Base-by-base conservation (phyloP, 2,888 invertebrate species). In the Apodemia mormo region DNA sequence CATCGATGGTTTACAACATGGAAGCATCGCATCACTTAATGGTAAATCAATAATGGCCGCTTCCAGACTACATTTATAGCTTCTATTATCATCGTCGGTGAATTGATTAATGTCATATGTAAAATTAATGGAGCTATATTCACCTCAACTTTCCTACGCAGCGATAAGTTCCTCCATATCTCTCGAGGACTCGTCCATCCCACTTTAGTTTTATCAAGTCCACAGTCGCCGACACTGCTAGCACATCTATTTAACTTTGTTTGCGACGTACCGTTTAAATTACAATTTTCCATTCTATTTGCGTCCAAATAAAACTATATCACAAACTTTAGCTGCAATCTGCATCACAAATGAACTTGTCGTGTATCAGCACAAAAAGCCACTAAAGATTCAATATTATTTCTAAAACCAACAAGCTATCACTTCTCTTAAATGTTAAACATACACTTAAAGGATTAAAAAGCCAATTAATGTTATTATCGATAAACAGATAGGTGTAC, bases 181-280 rank as follows among this genome's bases (percentile, higher is more conserved):
- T 93, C 93, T 65, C 93, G 85, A 61, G 93, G 93, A 82, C 92
- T 92, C 33, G 87, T 89, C 93, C 93, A 93, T 76, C 90, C 92
- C 76, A 86, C 85, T 84, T 92, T 93, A 74, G 87, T 75, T 84
- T 90, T 93, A 82, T 92, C 92, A 76, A 81, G 76, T 68, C 78
- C 85, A 79, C 83, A 84, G 78, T 92, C 92, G 74, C 86, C 88
- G 70, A 92, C 93, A 78, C 86, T 91, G 78, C 93, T 93, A 30
- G 89, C 83, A 76, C 92, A 92, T 81, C 93, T 87, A 72, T 84
- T 79, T 76, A 93, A 77, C 80, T 90, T 93, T 69, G 84, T 85
- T 74, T 84, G 85, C 45, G 80, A 80, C 72, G 82, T 83, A 76
- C 85, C 85, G 81, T 88, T 90, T 80, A 75, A 76, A 75, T 85